Conservation (phyloP, 2,113 vertebrate genomes). For the Ursus arctos region DNA sequence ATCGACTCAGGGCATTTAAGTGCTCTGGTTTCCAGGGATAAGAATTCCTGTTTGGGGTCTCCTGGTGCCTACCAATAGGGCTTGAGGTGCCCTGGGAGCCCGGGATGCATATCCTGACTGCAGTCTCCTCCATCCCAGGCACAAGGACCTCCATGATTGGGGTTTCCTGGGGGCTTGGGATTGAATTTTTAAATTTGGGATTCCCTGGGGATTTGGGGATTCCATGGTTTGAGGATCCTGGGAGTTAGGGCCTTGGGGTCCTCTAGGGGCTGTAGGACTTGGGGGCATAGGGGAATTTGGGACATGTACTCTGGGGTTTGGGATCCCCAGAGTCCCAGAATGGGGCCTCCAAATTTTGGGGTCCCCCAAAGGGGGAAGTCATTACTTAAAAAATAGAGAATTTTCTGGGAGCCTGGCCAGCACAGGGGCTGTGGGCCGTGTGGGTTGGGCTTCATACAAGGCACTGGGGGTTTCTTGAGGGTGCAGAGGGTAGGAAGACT, state of each 20-base stretch:
- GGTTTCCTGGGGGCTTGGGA: slow-evolving; percentile 37
- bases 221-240: slow-evolving; percentile 34
- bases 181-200: slow-evolving; percentile 62
- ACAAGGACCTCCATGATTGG: slow-evolving; percentile 52
- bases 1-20: slow-evolving; percentile 24
- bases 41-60: slow-evolving; percentile 48
- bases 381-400: slow-evolving; percentile 82
- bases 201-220: slow-evolving; percentile 75
- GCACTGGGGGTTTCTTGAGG: slow-evolving; percentile 82
- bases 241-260: slow-evolving; percentile 57
- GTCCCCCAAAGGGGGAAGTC: slow-evolving; percentile 69
- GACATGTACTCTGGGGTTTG: slow-evolving; percentile 62
- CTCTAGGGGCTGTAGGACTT: slow-evolving; percentile 38
- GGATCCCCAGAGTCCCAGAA: slow-evolving; percentile 64
- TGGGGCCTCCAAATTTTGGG: slow-evolving; percentile 77
- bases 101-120: slow-evolving; percentile 9
- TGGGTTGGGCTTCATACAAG: slow-evolving; percentile 79
- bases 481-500: slow-evolving; percentile 72
- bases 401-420: slow-evolving; percentile 79
- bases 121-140: slow-evolving; percentile 45
- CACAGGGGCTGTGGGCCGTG: slow-evolving; percentile 75
- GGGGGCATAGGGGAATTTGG: slow-evolving; percentile 22
- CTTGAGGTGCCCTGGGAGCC: slow-evolving; percentile 32
- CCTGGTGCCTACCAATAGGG: slow-evolving; percentile 49
- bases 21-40: slow-evolving; percentile 39